Evolutionary conservation across 1,140 invertebrate genomes (phyloP).

Genomic region (Drosophila teissieri): DNA sequence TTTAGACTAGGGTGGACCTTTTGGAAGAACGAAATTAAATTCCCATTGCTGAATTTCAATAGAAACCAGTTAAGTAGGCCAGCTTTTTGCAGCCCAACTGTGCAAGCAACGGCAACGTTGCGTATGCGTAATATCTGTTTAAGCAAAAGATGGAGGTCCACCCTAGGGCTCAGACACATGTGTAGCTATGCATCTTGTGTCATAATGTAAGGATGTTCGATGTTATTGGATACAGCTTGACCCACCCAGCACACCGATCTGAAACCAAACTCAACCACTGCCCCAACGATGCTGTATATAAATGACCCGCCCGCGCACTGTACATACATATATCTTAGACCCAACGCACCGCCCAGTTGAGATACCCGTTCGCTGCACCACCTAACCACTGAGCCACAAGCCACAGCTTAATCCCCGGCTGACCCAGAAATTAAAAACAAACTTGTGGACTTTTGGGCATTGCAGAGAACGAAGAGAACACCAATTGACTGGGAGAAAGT

Average conservation of each 20-base stretch:
- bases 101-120: not conserved
- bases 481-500: slow-evolving; percentile 93
- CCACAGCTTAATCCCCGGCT: slow-evolving; percentile 46
- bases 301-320: slow-evolving; percentile 16
- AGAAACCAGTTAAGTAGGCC: not conserved
- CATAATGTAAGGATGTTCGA: slow-evolving; percentile 34
- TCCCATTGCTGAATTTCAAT: not conserved
- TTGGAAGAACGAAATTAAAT: not conserved
- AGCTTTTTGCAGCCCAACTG: too few species aligned
- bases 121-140: slow-evolving; percentile 7
- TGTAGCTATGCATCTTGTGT: slow-evolving; percentile 38
- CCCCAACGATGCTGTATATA: slow-evolving; percentile 35
- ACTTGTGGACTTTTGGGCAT: slow-evolving; percentile 85
- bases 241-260: slow-evolving; percentile 26
- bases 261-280: slow-evolving; percentile 1
- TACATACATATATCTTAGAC: slow-evolving; percentile 36
- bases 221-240: slow-evolving; percentile 30
- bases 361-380: slow-evolving; percentile 21
- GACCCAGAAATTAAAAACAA: slow-evolving; percentile 50
- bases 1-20: slow-evolving; percentile 34
- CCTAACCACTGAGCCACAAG: slow-evolving; percentile 30
- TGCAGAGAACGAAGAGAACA: slow-evolving; percentile 87
- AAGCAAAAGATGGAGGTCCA: slow-evolving; percentile 7
- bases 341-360: slow-evolving; percentile 26
- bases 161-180: slow-evolving; percentile 1